Conservation (phyloP, 2,113 vertebrate genomes). For the Chrysochloris asiatica region DNA sequence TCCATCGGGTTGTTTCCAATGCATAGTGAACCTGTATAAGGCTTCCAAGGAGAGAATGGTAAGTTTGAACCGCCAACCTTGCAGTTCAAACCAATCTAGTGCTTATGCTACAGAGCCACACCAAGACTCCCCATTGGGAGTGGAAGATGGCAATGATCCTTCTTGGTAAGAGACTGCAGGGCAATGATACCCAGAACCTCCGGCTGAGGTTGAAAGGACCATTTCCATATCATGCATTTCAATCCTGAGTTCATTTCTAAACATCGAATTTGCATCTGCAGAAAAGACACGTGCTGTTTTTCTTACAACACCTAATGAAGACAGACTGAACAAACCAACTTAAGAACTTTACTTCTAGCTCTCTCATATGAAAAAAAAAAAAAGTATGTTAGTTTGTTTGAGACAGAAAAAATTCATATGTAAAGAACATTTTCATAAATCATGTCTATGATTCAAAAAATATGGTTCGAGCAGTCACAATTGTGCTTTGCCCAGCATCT, state of each 20-base stretch:
- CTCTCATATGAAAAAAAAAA: no score
- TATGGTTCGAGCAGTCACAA: conserved; percentile 83
- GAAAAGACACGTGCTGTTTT: conserved; percentile 71
- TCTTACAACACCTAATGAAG: conserved; percentile 77
- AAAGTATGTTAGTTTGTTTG: conserved; percentile 77
- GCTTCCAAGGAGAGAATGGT: no score
- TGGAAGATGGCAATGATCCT: not conserved
- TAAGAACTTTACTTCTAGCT: conserved; percentile 72
- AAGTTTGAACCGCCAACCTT: no score
- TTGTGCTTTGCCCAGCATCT: conserved; percentile 84
- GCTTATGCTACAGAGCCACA: no score
- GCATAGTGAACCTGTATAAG: no score
- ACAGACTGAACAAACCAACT: conserved; percentile 79
- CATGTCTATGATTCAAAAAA: conserved; percentile 86
- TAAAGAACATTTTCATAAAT: conserved; percentile 87
- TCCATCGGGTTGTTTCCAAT: no score
- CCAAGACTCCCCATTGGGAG: accelerated
- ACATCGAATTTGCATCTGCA: conserved; percentile 71
- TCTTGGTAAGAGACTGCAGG: not conserved
- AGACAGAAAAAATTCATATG: conserved; percentile 77
- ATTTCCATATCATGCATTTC: not conserved
- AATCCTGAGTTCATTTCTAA: conserved; percentile 65
- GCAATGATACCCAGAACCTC: not conserved
- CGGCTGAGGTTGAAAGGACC: not conserved
- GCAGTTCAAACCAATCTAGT: no score